Conservation (phyloP, 2,113 vertebrate genomes). For the Felis catus region F.catus_Fca126_mat1.0 CM031418.1:79131501-79132000, state of each 20-base stretch:
- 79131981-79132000: neutral
- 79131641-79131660: neutral
- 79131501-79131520: neutral
- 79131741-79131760: neutral
- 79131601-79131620: neutral
- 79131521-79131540: neutral
- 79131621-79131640: neutral
- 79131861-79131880: neutral
- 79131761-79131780: neutral
- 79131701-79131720: neutral
- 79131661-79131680: neutral
- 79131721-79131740: neutral
- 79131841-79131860: neutral
- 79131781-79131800: neutral
- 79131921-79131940: neutral
- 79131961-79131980: neutral
- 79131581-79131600: neutral
- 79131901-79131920: neutral
- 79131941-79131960: neutral
- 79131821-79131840: rapidly evolving
- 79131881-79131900: neutral
- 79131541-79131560: neutral
- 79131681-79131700: neutral
- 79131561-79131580: neutral
- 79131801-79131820: neutral